Evolutionary conservation across 2,797 vertebrate genomes (phyloP).

Genomic region (Urophycis tenuis): DNA sequence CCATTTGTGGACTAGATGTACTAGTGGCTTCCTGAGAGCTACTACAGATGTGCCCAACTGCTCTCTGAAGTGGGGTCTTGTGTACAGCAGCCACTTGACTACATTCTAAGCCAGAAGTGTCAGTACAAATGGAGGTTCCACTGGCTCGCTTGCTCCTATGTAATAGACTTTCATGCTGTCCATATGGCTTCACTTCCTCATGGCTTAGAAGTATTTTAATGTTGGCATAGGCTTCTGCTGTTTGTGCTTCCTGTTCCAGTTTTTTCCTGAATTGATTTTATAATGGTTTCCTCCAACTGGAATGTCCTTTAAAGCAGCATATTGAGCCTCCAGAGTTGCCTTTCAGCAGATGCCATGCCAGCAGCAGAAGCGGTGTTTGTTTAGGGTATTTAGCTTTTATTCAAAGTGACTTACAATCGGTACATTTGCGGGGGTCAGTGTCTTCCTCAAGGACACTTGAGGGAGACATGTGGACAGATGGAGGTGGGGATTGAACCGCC

Average conservation of each 20-base stretch:
- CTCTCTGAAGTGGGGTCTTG: neutral
- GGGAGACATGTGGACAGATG: too few relatives aligned
- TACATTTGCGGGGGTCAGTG: too few relatives aligned
- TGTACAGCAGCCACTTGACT: neutral
- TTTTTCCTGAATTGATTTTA: too few relatives aligned
- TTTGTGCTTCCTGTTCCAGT: too few relatives aligned
- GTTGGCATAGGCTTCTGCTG: too few relatives aligned
- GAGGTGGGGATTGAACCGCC: too few relatives aligned
- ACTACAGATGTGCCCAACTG: neutral
- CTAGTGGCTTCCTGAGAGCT: neutral
- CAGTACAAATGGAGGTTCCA: neutral
- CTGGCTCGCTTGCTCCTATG: neutral
- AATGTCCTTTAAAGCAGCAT: neutral
- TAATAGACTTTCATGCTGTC: conserved; percentile 9
- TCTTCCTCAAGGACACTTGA: too few relatives aligned
- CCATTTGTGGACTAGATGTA: neutral
- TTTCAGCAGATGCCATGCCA: neutral
- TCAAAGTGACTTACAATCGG: too few relatives aligned
- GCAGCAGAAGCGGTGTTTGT: conserved; percentile 1
- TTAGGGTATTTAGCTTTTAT: too few relatives aligned
- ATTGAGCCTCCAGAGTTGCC: neutral
- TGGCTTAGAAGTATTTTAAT: neutral
- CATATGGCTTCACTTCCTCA: neutral
- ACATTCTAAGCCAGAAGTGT: neutral
- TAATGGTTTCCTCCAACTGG: too few relatives aligned